Base-by-base conservation (phyloP, 2,797 vertebrate species). In the Momotus momota region DNA sequence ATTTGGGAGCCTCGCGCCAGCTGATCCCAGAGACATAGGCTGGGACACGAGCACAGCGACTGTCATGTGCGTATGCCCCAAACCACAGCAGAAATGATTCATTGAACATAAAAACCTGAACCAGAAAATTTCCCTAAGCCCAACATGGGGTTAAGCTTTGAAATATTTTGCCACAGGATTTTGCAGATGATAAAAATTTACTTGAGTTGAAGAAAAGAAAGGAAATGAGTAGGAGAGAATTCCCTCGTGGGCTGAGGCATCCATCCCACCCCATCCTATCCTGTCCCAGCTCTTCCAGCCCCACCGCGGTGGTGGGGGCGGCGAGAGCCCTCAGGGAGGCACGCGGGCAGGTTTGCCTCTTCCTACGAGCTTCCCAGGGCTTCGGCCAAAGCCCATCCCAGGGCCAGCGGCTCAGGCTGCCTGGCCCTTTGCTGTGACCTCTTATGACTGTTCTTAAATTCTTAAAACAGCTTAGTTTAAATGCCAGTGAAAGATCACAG, bases 161-260 rank as follows among this genome's bases (percentile, higher is more conserved):
- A 88, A 90, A 90, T 52, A 75, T 70, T 54, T 93, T 52, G 55
- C 84, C 83, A 46, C 15, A 10, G 58, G 19, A 73, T 84, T 93
- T 79, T 22, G 40, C 88, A 97, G 90, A 94, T 90, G 73, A 90
- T 81, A 70, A 86, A 90, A 75, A 92, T 81, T 74, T 83, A 43
- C 82, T 88, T 2, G 73, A 95, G 73, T 70, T 86, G 54, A 60
- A 84, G 70, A 86, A 81, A 74, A 77, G 82, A 94, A 84, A 96
- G 93, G 96, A 95, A 95, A 90, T 84, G 95, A 96, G 96, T 88
- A 62, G 88, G 81, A 93, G 83, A 90, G 84, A 84, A 91, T 35
- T 86, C 96, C 83, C 86, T 25, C 0, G 5, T 58, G 90, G 88
- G 40, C 45, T 91, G 81, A 88, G n/a, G 55, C 60, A 85, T 88